A percentile compares a stretch with the other conserved stretches of the same genome.
Evolutionary conservation across 2,113 vertebrate genomes (phyloP).

Genomic region (Bubalus kerabau): DNA sequence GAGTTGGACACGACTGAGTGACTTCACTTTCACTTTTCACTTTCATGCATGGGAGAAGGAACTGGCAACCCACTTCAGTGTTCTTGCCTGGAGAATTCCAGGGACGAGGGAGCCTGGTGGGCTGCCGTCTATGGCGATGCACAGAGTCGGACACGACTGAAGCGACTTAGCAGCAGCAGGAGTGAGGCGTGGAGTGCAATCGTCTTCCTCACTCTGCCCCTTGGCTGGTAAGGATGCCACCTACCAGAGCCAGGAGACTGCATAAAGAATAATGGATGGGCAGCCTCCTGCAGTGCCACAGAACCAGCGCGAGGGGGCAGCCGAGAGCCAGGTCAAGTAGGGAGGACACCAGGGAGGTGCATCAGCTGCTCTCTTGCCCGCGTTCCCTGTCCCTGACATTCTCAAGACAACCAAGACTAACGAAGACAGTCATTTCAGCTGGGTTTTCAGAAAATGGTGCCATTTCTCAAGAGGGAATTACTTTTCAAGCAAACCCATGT

Average conservation of each 20-base stretch:
- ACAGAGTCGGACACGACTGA: too few species aligned
- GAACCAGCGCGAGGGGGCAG: neutral
- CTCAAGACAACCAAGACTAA: neutral
- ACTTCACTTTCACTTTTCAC: too few species aligned
- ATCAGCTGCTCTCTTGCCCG: fast-evolving
- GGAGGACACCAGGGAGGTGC: fast-evolving
- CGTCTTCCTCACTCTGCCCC: neutral
- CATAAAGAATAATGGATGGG: too few species aligned
- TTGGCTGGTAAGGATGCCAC: neutral
- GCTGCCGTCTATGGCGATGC: too few species aligned
- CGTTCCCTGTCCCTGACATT: fast-evolving
- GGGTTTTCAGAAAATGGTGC: neutral
- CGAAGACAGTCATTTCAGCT: neutral
- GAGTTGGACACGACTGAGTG: too few species aligned
- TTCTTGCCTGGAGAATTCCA: too few species aligned
- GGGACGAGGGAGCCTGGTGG: too few species aligned
- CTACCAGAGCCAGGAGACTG: neutral
- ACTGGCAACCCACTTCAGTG: too few species aligned
- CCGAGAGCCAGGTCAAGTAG: neutral
- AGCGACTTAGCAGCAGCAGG: too few species aligned
- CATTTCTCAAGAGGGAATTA: neutral
- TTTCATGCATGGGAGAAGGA: too few species aligned
- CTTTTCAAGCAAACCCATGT: neutral
- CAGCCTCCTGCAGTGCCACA: neutral
- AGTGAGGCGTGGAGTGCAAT: neutral